Evolutionary conservation across 1,140 invertebrate genomes (phyloP).

Genomic region (Calliphora vicina): DNA sequence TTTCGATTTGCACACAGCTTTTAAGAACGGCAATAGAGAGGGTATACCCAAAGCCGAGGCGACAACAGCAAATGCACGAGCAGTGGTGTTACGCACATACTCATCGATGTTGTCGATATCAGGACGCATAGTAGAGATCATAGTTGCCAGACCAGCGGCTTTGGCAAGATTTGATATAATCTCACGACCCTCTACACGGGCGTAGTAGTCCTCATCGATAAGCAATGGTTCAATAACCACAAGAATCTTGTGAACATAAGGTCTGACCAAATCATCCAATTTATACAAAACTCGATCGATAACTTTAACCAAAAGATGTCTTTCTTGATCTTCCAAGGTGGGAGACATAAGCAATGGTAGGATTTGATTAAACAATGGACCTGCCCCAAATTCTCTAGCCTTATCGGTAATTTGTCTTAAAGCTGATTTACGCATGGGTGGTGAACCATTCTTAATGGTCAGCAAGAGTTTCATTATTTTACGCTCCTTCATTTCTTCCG

Average conservation of each 20-base stretch:
- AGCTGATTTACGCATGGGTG: slow-evolving; percentile 98
- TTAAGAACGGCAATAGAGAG: slow-evolving; percentile 96
- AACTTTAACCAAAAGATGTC: slow-evolving; percentile 99
- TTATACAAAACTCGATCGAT: slow-evolving; percentile 99
- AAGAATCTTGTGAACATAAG: slow-evolving; percentile 99
- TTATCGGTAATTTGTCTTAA: slow-evolving; percentile 98
- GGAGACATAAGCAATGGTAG: slow-evolving; percentile 98
- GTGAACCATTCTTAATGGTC: slow-evolving; percentile 99
- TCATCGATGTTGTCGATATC: slow-evolving; percentile 99
- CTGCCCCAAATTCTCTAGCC: slow-evolving; percentile 97
- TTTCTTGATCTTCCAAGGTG: slow-evolving; percentile 98
- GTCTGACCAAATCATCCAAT: slow-evolving; percentile 96
- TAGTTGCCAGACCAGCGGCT: slow-evolving; percentile 98
- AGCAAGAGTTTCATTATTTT: slow-evolving; percentile 99
- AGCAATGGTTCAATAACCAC: slow-evolving; percentile 99
- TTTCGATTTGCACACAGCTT: slow-evolving; percentile 98
- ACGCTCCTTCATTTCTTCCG: slow-evolving; percentile 97
- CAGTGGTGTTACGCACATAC: slow-evolving; percentile 99
- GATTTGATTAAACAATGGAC: slow-evolving; percentile 98
- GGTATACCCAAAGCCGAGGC: slow-evolving; percentile 99
- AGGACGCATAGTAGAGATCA: slow-evolving; percentile 99
- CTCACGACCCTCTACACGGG: slow-evolving; percentile 97
- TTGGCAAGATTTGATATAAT: slow-evolving; percentile 99
- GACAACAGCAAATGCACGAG: slow-evolving; percentile 98
- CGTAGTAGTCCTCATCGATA: slow-evolving; percentile 99